Evolutionary conservation across 2,888 invertebrate species (phyloP).

Genomic region (Ectemnius lituratus): DNA sequence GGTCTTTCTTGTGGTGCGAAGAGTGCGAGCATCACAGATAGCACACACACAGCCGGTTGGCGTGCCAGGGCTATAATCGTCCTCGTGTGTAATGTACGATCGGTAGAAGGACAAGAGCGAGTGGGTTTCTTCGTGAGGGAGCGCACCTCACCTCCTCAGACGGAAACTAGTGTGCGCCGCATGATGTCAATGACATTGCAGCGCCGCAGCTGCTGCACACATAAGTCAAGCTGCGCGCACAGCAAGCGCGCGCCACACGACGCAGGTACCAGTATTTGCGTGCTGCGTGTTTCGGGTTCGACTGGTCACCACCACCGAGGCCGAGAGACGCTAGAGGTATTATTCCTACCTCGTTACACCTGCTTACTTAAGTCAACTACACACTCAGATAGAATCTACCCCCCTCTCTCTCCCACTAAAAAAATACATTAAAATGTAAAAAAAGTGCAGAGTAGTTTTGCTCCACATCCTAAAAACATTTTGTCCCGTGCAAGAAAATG

Average conservation of each 20-base stretch:
- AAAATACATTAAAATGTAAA: too few species aligned
- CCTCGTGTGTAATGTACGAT: conserved; percentile 69
- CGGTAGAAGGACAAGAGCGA: conserved; percentile 65
- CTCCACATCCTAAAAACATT: too few species aligned
- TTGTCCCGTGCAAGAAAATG: too few species aligned
- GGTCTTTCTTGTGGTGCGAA: conserved; percentile 6
- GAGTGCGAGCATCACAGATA: conserved; percentile 55
- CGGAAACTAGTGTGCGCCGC: conserved; percentile 62
- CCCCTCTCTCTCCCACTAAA: too few species aligned
- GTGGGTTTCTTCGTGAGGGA: conserved; percentile 64
- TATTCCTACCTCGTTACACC: too few species aligned
- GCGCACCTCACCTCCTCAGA: conserved; percentile 54
- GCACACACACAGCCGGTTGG: conserved; percentile 60
- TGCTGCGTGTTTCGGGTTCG: not conserved
- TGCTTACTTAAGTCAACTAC: too few species aligned
- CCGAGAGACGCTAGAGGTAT: too few species aligned
- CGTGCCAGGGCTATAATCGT: conserved; percentile 68
- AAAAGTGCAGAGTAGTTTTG: too few species aligned
- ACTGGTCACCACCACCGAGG: too few species aligned
- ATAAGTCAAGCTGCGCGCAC: conserved; percentile 60
- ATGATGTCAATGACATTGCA: conserved; percentile 72
- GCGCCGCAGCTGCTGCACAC: conserved; percentile 61
- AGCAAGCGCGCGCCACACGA: conserved; percentile 54
- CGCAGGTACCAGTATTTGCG: conserved; percentile 11
- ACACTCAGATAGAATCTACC: too few species aligned